Base-by-base conservation (phyloP, 2,113 vertebrate genomes). In the Nannospalax galili region DNA sequence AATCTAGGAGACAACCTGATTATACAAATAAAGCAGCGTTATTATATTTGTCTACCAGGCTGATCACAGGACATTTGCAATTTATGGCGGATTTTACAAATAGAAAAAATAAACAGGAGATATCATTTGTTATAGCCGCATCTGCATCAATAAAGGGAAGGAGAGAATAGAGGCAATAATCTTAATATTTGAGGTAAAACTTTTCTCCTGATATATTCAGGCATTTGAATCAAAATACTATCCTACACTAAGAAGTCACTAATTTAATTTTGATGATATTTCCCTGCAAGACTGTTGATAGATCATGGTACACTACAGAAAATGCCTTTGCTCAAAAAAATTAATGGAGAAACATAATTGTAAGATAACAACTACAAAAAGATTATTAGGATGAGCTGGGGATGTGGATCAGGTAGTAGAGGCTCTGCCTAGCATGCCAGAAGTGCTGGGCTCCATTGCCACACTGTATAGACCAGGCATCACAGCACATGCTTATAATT, bases 11-110 rank as follows among this genome's bases (percentile, higher is more conserved):
- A 89, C 95, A 97, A 91, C 28, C 79, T 94, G 92, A 96, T 96
- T 95, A 96, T 70, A 94, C 96, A 96, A 94, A 94, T 96, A 97
- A 96, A 88, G 75, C 86, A 95, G 89, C 89, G 95, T 95, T 92
- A 94, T 93, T 96, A 72, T 85, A 93, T 97, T 84, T 95, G 89
- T 96, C 89, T 96, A 77, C 95, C 75, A 95, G 89, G 56, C 70
- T 95, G 95, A 95, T 94, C 84, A 48, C 56, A 95, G 80, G 89
- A 92, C 89, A 87, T 82, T 86, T 94, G 86, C 85, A 93, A 96
- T 95, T 96, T 95, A 96, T 92, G 95, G 93, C 67, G 93, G 70
- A 80, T 64, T 79, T 87, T 85, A 95, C 86, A 87, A 92, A 75
- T 74, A 95, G 84, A 84, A 87, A 93, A 94, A 96, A 92, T 81